phyloP scores from a whole-genome alignment of 1,140 invertebrate genomes.

The Drosophila triauraria region DNA sequence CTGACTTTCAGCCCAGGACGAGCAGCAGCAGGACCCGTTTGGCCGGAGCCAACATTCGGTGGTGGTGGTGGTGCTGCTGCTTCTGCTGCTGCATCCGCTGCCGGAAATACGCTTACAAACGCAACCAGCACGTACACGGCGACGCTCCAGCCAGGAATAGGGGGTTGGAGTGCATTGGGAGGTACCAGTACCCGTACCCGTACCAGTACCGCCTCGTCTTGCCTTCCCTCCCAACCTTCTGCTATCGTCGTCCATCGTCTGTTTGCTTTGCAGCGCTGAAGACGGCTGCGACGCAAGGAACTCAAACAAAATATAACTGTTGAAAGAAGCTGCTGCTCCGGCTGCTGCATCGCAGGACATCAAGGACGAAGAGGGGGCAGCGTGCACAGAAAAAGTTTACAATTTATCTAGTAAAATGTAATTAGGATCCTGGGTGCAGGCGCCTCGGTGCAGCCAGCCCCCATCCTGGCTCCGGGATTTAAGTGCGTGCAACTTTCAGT shows the following conservation, averaged over 20 bases:
- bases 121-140: conserved; percentile 57
- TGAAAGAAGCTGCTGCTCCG: conserved; percentile 67
- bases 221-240: conserved; percentile 5
- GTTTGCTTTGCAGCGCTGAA: conserved; percentile 76
- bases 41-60: conserved; percentile 76
- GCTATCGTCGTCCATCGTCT: conserved; percentile 12
- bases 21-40: conserved; percentile 59
- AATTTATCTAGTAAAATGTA: conserved; percentile 85
- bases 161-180: background rate
- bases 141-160: conserved; percentile 22
- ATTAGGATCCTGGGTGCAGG: conserved; percentile 81
- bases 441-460: conserved; percentile 23
- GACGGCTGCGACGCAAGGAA: conserved; percentile 68
- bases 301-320: conserved; percentile 82
- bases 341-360: conserved; percentile 8
- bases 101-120: conserved; percentile 81
- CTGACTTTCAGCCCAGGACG: conserved; percentile 69
- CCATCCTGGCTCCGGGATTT: background rate
- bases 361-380: conserved; percentile 18
- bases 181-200: background rate
- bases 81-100: conserved; percentile 69
- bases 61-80: conserved; percentile 38
- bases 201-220: conserved; percentile 1
- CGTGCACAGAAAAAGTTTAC: conserved; percentile 81
- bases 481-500: conserved; percentile 35